Evolutionary conservation across 2,888 invertebrate genomes (phyloP), one percentile per base, ranked within the genome.

Genomic region (Harpalus rubripes): DNA sequence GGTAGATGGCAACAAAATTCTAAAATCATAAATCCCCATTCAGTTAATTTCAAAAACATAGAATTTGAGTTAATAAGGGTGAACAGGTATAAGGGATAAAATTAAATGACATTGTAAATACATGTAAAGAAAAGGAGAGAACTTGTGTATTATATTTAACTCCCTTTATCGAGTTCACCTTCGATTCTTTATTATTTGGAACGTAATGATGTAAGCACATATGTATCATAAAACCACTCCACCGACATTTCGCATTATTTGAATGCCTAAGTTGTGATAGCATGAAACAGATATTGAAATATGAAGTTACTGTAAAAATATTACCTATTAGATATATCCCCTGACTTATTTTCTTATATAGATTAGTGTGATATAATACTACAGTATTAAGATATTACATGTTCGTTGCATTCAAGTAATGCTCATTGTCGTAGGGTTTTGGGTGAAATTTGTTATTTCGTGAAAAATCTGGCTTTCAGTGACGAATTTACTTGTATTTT

Each of bases 361-460:
- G 44, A 61, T 80, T 80, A 59, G 61, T 63, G 80, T 80, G 80
- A 80, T 61, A 80, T 63, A 56, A 81, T 81, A 58, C n/a, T 22
- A 22, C 81, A 81, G 81, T 81, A 81, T 81, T 81, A 81, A 52
- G 68, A 80, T 80, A 80, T 80, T 63, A 80, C 63, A 41, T 68
- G 26, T 65, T 39, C 39, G 32, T 44, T 81, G 81, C 81, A 81
- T 81, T 81, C 81, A 81, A 81, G 68, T 81, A 56, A 52, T 81
- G 81, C 10, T 79, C 44, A 44, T 18, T 68, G 18, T 74, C 72
- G 72, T 18, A 74, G 72, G 72, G 72, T 74, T 74, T 74, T 74
- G 72, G 72, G 22, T 0, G 72, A 74, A 74, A 74, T 74, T 44
- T 74, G 72, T 74, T 74, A 74, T 74, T 41, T 74, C 44, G 72